phyloP scores from a whole-genome alignment of 2,797 vertebrate genomes.

The Poeciliopsis infans region DNA sequence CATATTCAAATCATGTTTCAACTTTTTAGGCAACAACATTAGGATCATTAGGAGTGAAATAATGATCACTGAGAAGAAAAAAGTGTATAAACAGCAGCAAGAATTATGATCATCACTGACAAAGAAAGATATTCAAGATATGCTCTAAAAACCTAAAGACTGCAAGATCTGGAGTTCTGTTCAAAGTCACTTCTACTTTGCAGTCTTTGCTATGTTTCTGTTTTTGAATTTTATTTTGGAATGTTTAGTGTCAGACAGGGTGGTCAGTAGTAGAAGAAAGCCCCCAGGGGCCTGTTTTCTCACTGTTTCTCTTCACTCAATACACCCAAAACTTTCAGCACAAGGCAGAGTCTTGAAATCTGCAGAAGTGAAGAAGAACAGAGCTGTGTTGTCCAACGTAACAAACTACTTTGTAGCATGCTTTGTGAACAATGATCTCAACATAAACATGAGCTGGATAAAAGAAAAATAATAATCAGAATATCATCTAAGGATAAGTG shows the following conservation, averaged over 20 bases:
- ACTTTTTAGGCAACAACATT: conserved; percentile 62
- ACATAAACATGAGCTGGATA: not conserved
- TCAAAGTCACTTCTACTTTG: not conserved
- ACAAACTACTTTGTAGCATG: not conserved
- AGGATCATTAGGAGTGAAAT: conserved; percentile 24
- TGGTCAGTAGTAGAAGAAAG: not conserved
- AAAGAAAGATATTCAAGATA: not conserved
- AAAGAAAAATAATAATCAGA: not conserved
- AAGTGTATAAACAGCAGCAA: not conserved
- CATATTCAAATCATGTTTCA: conserved; percentile 73
- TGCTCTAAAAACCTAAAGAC: not conserved
- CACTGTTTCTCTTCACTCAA: not conserved
- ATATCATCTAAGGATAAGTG: not conserved
- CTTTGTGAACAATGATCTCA: not conserved
- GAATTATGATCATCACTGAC: not conserved
- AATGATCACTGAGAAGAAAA: not conserved
- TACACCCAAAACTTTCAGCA: not conserved
- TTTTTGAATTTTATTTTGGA: not conserved
- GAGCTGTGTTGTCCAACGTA: not conserved
- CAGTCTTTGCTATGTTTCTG: not conserved
- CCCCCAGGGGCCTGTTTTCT: not conserved
- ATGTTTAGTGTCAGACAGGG: not conserved
- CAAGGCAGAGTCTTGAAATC: conserved; percentile 1
- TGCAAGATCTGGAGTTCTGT: not conserved
- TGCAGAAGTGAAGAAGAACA: not conserved